Base-by-base conservation (phyloP, 2,797 vertebrate species). In the Leptatherina wallacei region DNA sequence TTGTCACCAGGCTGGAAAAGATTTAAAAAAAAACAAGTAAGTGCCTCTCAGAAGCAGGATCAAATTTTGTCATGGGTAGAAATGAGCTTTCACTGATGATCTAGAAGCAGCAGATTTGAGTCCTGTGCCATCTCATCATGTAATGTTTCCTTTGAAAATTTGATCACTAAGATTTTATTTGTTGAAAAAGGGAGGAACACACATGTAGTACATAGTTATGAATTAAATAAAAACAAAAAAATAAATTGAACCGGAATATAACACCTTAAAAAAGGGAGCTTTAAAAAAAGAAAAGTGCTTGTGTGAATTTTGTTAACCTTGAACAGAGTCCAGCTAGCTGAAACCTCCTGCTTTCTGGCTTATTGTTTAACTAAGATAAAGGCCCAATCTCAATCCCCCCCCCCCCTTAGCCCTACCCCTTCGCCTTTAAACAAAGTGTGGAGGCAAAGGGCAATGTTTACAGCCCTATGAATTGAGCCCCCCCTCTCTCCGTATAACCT, bases 1-100 rank as follows among this genome's bases (percentile, higher is more conserved):
- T 97, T 94, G 0, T 97, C 94, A 33, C 97, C 98, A 4, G 75
- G 82, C 85, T 90, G 69, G 20, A 68, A 52, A 24, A 49, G 4
- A 49, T 1, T 13, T 20, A 18, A 30, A 3, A 18, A 18, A 29
- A 14, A 44, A 32, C 2, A 59, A 10, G 52, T 5, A 55, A 29
- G 24, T 10, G 22, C 1, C 55, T 36, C 14, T 68, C 7, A 56
- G n/a, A 52, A 32, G 3, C 11, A 24, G 29, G 27, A 2, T 20
- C 0, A 20, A 27, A 14, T 18, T 70, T 47, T 18, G 32, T n/a
- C 11, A 20, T 42, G 7, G 29, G 56, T 30, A 13, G 14, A 61
- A 32, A 2, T 20, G 47, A 1, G 6, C 8, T 1, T 22, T 60
- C 3, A 9, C 9, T 33, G 29, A 27, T 29, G 16, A 24, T 24